phyloP scores from a whole-genome alignment of 2,888 invertebrate species.

The Drosophila demipolita region DNA sequence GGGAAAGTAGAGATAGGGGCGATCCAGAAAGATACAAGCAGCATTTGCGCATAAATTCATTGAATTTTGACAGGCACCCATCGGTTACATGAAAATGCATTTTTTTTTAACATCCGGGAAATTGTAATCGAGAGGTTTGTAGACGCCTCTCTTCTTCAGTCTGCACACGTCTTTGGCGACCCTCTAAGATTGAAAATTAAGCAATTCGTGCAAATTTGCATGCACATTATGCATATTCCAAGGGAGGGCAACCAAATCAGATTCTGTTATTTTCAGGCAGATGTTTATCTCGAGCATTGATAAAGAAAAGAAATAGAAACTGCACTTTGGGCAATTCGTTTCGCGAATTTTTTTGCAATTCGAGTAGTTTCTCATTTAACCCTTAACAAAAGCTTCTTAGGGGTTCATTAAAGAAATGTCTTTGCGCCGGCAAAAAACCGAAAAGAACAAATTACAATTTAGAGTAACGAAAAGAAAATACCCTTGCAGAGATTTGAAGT shows the following conservation, averaged over 20 bases:
- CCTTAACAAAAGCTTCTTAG: slow-evolving; percentile 59
- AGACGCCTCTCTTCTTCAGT: slow-evolving; percentile 2
- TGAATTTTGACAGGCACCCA: slow-evolving; percentile 71
- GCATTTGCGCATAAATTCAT: slow-evolving; percentile 70
- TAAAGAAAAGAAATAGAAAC: slow-evolving; percentile 13
- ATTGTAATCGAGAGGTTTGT: slow-evolving; percentile 67
- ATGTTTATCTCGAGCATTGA: slow-evolving; percentile 46
- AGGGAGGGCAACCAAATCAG: slow-evolving; percentile 14
- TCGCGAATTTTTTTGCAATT: slow-evolving; percentile 71
- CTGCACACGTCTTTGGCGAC: neutral
- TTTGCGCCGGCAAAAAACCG: neutral
- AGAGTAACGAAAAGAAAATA: neutral
- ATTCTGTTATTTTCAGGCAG: slow-evolving; percentile 25
- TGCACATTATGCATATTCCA: slow-evolving; percentile 74
- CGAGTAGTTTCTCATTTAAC: slow-evolving; percentile 62
- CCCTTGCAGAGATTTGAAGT: neutral
- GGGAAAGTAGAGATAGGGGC: slow-evolving; percentile 56
- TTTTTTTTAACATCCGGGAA: slow-evolving; percentile 79
- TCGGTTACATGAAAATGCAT: slow-evolving; percentile 53
- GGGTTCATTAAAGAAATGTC: slow-evolving; percentile 64
- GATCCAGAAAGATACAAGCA: slow-evolving; percentile 42
- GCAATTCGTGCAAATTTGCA: slow-evolving; percentile 78
- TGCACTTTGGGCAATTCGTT: slow-evolving; percentile 71
- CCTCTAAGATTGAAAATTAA: slow-evolving; percentile 55
- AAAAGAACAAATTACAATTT: slow-evolving; percentile 4